Evolutionary conservation across 2,113 vertebrate species (phyloP), one percentile per base, ranked within the genome.

Genomic region (Gadus macrocephalus): DNA sequence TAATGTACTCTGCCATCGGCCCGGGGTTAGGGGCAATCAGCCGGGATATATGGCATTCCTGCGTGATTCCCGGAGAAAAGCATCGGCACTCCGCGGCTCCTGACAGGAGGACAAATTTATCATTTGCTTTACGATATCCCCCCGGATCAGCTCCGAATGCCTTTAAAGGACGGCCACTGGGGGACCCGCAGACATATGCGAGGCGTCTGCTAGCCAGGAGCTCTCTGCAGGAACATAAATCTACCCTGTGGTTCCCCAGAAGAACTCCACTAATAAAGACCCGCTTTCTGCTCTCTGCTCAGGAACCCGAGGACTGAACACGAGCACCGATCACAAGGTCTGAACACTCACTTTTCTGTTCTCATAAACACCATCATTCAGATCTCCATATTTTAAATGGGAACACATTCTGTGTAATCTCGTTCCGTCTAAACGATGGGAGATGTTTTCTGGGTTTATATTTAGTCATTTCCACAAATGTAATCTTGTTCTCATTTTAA

Each of bases 41-140:
- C 60, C 4, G 71, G 85, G 77, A 91, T 90, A 86, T 89, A 92
- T 87, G 77, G 80, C 85, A 84, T 90, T 91, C 83, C 83, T 82
- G 67, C 83, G 80, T 82, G 87, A 86, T 84, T 89, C 83, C 85
- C 77, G 65, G 79, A 83, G 87, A 77, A 87, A 77, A 70, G 80
- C 73, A 77, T 87, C 86, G 80, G 75, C 28, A 4, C 72, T 78
- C 83, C 81, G 81, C 78, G 73, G 62, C 77, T 67, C 81, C 81
- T 89, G 85, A 91, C 87, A 91, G 83, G 78, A 75, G 80, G 83
- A 89, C 87, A 88, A 88, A 92, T 92, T 89, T 85, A 88, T 90
- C 86, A 88, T 90, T 89, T 87, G 90, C 81, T 91, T 89, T 90
- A 90, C 76, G 85, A 87, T 90, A 88, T 87, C 86, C 83, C 77